A percentile compares a stretch with the other conserved stretches of the same genome.
Conservation (phyloP, 2,113 vertebrate genomes). For the Dendropsophus ebraccatus region DNA sequence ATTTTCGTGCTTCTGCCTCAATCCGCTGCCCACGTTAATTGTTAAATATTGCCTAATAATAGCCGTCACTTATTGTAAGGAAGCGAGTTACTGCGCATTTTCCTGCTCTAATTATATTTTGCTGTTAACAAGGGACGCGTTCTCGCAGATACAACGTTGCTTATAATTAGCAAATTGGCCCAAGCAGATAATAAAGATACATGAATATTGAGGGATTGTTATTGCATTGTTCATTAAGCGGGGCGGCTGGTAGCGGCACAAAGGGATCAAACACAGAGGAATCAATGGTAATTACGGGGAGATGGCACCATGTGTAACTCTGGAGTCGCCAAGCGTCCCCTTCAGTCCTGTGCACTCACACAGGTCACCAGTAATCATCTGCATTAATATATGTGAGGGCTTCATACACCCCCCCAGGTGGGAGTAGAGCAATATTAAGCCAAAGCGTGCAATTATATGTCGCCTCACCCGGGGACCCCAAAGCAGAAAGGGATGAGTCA, state of each 20-base stretch:
- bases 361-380: background rate
- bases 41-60: slow-evolving; percentile 48
- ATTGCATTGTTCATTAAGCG: slow-evolving; percentile 30
- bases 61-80: background rate
- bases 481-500: background rate
- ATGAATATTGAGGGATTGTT: slow-evolving; percentile 36
- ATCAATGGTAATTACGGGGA: slow-evolving; percentile 21
- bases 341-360: background rate
- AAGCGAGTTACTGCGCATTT: background rate
- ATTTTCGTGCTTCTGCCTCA: background rate
- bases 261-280: background rate
- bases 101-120: slow-evolving; percentile 33
- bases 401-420: background rate
- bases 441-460: background rate
- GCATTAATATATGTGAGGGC: background rate
- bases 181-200: slow-evolving; percentile 45
- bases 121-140: slow-evolving; percentile 29
- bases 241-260: background rate
- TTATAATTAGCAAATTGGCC: slow-evolving; percentile 48
- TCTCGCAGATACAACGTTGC: background rate
- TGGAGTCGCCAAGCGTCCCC: background rate
- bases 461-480: background rate
- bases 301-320: background rate
- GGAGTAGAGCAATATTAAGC: background rate
- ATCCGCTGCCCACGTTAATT: slow-evolving; percentile 26